A percentile compares a stretch with the other conserved stretches of the same genome.
Conservation (phyloP, 2,888 invertebrate genomes). For the Apamea anceps region DNA sequence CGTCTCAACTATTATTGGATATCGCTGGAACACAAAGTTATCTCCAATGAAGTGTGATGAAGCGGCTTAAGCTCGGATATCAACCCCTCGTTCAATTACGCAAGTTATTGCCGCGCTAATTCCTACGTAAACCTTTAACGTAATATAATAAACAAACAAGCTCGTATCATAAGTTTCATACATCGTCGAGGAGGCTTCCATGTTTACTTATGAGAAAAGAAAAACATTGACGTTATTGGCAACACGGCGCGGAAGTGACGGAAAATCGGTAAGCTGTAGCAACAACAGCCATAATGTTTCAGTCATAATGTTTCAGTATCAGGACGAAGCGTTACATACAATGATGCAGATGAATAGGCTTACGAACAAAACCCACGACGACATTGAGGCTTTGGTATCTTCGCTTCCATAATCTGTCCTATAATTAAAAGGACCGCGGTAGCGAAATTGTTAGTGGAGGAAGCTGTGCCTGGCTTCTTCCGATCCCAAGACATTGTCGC, state of each 20-base stretch:
- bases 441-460: too few species aligned
- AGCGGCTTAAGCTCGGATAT: constrained; percentile 26
- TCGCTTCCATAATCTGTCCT: too few species aligned
- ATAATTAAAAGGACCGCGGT: too few species aligned
- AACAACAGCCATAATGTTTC: constrained; percentile 1
- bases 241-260: constrained; percentile 18
- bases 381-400: too few species aligned
- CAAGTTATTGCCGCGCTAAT: constrained; percentile 56
- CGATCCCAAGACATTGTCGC: background rate
- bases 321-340: background rate
- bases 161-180: constrained; percentile 40
- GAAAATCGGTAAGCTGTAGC: background rate
- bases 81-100: constrained; percentile 50
- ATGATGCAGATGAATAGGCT: background rate
- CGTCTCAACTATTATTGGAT: background rate
- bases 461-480: background rate
- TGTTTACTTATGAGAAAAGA: constrained; percentile 24
- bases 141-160: constrained; percentile 52
- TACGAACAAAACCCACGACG: too few species aligned
- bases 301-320: background rate
- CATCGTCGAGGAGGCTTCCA: constrained; percentile 16
- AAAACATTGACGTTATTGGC: constrained; percentile 36
- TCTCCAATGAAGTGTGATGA: constrained; percentile 42
- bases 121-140: constrained; percentile 53
- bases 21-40: constrained; percentile 36